Percentiles rank a stretch among this genome's conserved stretches.
Conservation (phyloP, 2,113 vertebrate genomes). For the Trematocara macrostoma region DNA sequence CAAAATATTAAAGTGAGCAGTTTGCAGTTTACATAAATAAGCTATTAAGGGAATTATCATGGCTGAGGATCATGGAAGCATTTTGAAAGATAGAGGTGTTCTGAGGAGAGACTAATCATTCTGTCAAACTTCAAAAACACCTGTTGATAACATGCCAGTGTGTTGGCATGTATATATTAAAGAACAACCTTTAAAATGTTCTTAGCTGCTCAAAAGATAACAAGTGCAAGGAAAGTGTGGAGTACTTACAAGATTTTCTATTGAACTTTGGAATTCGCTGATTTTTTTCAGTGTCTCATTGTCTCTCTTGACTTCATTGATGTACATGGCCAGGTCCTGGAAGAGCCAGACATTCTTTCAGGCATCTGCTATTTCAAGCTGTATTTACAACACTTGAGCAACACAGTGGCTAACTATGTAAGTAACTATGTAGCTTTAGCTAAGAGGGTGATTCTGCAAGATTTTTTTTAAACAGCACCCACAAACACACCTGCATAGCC, state of each 20-base stretch:
- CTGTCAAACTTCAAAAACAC: not conserved
- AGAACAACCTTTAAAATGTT: not conserved
- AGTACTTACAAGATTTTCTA: conserved; percentile 90
- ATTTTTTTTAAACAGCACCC: not conserved
- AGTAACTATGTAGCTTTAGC: not conserved
- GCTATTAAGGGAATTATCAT: not conserved
- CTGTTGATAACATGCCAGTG: not conserved
- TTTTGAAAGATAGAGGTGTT: not conserved
- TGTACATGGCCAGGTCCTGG: conserved; percentile 97
- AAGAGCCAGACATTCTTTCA: not conserved
- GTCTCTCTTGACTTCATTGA: conserved; percentile 97
- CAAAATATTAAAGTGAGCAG: not conserved
- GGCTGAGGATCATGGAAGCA: not conserved
- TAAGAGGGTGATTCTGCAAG: not conserved
- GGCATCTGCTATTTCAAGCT: conserved; percentile 12
- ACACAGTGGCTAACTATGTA: not conserved
- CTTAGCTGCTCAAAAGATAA: not conserved
- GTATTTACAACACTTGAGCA: not conserved
- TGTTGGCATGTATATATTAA: not conserved
- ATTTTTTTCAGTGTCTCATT: conserved; percentile 99
- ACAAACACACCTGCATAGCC: conserved; percentile 87
- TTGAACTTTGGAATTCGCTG: conserved; percentile 94
- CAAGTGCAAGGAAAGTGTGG: not conserved
- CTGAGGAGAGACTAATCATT: not conserved
- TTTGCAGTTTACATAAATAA: not conserved